Evolutionary conservation across 2,888 invertebrate species (phyloP), one percentile per base, ranked within the genome.

Genomic region (Seladonia tumulorum): DNA sequence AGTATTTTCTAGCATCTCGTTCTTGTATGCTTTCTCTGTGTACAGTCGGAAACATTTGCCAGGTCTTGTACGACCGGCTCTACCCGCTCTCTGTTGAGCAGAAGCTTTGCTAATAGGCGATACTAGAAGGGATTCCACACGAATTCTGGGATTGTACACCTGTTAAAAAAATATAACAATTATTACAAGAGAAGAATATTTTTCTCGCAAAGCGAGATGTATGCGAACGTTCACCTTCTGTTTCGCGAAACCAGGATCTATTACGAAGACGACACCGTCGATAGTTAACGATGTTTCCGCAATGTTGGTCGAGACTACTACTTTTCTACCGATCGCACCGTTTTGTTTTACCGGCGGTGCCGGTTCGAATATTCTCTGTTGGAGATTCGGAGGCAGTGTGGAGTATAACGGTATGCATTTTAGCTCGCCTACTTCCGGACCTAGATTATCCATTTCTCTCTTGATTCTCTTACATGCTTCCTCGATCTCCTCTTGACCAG

Each of bases 91-190:
- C 95, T 99, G 99, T 95, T 99, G 99, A 0, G 99, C 99, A 1
- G 99, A 99, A 0, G 99, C 99, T 96, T 99, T 99, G 94, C 99
- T 99, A 90, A 99, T 99, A 1, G 99, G 99, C 0, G 99, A 99
- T 14, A 99, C 99, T 1, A 99, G 96, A 22, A 99, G 96, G 5
- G 99, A 99, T 95, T 99, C 99, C 7, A 99, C 99, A 81, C 99
- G 97, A 91, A 97, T 97, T 88, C 98, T 96, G 0, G 98, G 98
- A 94, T 98, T 98, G 94, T 98, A 98, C 8, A 98, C 97, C 96
- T 96, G 90, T 85, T 18, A 60, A 86, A 71, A 71, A n/a, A 10
- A 85, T 53, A 71, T 2, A 72, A 82, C 74, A 60, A 80, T 35
- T 49, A 70, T 72, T 73, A 74, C 18, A 71, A 63, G 16, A 63